Evolutionary conservation across 1,140 invertebrate genomes (phyloP).

Genomic region (Leptinotarsa lineolata): DNA sequence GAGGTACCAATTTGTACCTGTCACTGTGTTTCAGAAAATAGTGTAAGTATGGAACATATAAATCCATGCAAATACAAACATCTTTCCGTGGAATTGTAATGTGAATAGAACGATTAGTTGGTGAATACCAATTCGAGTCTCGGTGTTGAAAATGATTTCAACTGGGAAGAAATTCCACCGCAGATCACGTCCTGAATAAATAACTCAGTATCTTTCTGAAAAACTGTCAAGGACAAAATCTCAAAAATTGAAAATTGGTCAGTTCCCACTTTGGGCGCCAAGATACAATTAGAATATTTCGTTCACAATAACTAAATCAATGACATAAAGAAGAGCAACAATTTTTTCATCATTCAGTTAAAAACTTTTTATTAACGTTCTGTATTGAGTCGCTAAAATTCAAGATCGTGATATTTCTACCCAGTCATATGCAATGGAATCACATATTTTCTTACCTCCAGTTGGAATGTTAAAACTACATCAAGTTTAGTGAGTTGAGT

Average conservation of each 20-base stretch:
- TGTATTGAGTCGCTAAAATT: neutral
- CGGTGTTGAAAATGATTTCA: neutral
- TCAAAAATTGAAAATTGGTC: too few relatives aligned
- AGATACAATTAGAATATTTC: neutral
- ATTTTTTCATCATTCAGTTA: too few relatives aligned
- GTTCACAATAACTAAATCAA: neutral
- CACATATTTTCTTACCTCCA: conserved; percentile 75
- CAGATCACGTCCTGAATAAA: neutral
- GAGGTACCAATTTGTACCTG: neutral
- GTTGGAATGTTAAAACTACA: conserved; percentile 93
- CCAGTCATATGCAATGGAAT: neutral
- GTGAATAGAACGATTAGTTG: neutral
- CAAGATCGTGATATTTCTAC: neutral
- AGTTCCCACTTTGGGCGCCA: too few relatives aligned
- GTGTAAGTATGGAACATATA: neutral
- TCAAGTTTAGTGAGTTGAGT: conserved; percentile 94
- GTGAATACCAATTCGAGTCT: neutral
- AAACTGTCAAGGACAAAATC: too few relatives aligned
- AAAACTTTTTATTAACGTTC: neutral
- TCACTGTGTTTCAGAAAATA: neutral
- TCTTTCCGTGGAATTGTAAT: neutral
- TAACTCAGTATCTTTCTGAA: neutral
- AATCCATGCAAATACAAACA: neutral
- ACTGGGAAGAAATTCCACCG: neutral
- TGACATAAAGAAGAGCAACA: neutral